Percentiles rank a stretch among this genome's conserved stretches.
Conservation (phyloP, 2,888 invertebrate species). For the Melanotus villosus region DNA sequence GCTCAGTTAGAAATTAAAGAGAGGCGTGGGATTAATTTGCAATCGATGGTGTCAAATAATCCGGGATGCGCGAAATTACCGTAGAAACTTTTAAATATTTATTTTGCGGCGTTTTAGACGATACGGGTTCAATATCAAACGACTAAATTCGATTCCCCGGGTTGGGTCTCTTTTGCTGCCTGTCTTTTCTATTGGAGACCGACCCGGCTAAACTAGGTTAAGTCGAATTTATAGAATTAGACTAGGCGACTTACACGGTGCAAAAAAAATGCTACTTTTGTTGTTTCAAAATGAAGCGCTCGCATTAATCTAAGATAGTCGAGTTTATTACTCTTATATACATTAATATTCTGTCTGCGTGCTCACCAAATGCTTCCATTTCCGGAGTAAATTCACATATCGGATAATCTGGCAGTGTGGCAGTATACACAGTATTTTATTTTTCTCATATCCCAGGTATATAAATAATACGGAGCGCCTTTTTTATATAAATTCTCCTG, state of each 20-base stretch:
- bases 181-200: slow-evolving; percentile 8
- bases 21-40: background rate
- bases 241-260: background rate
- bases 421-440: slow-evolving; percentile 19
- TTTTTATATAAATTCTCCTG: slow-evolving; percentile 22
- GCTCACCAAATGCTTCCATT: slow-evolving; percentile 17
- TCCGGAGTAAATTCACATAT: slow-evolving; percentile 19
- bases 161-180: slow-evolving; percentile 11
- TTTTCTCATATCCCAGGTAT: slow-evolving; percentile 24
- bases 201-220: background rate
- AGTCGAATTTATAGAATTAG: slow-evolving; percentile 14
- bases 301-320: slow-evolving; percentile 12
- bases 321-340: slow-evolving; percentile 10
- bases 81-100: slow-evolving; percentile 26
- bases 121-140: slow-evolving; percentile 32
- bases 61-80: slow-evolving; percentile 2
- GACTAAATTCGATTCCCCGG: slow-evolving; percentile 25
- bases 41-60: slow-evolving; percentile 22
- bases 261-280: slow-evolving; percentile 5
- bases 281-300: background rate
- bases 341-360: slow-evolving; percentile 15
- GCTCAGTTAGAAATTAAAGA: background rate
- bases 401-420: slow-evolving; percentile 18
- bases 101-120: slow-evolving; percentile 6
- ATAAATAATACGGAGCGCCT: slow-evolving; percentile 10